Evolutionary conservation across 2,113 vertebrate genomes (phyloP), one percentile per base, ranked within the genome.

Genomic region (Excalfactoria chinensis): DNA sequence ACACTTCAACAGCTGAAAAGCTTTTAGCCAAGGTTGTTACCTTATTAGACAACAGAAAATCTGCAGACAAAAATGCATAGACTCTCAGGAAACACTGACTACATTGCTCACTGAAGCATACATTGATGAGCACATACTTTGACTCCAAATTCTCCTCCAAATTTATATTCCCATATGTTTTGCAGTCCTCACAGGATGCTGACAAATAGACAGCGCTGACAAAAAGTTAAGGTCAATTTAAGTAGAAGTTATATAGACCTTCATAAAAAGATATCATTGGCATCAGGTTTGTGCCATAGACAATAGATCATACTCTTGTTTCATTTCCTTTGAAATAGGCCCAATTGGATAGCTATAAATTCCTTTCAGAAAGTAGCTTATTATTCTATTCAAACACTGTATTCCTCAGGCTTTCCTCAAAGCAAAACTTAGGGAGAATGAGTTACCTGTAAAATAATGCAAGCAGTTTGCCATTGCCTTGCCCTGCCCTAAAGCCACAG

Each of bases 341-440:
- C 63, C 60, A 83, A 85, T 90, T 83, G 68, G 59, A 92, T 90
- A 83, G 71, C 48, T 87, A 80, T 92, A 93, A 87, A 94, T 93
- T 84, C 89, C 86, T 74, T 18, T 30, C 34, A 88, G 64, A 82
- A 91, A 77, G 60, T 8, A 64, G 10, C 69, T 64, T 32, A 68
- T 80, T 92, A 83, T 70, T 23, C 28, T 87, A 11, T 46, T 59
- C 25, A 56, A 84, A 67, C 20, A n/a, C 28, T 80, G 11, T 21
- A 41, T 84, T 95, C 74, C 55, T 85, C 23, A 32, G 34, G 17
- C 9, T 92, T 89, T 89, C 22, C 71, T 77, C 10, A 70, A 70
- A 83, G 51, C 40, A 89, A 85, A 86, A 70, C n/a, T 64, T 13
- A 12, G 8, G 28, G 46, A 70, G 62, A 86, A 12, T 59, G 56